Percentiles rank a stretch among this genome's conserved stretches.
Conservation (phyloP, 2,888 invertebrate species). For the Psococerastis gibbosa region DNA sequence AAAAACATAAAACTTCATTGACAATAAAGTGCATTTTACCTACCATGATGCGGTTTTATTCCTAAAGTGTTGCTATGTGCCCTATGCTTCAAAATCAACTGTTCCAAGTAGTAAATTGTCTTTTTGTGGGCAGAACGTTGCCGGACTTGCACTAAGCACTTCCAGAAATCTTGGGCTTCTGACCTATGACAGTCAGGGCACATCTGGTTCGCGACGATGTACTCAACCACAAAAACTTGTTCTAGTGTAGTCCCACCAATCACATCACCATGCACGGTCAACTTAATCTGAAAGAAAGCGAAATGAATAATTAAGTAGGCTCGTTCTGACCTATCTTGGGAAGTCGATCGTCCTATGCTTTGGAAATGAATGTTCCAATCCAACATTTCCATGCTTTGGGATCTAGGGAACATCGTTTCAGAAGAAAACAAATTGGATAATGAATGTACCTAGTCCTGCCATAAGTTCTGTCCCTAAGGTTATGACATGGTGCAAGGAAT, state of each 20-base stretch:
- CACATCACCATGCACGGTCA: conserved; percentile 92
- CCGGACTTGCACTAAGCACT: conserved; percentile 34
- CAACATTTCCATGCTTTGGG: too few relatives aligned
- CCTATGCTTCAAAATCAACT: conserved; percentile 86
- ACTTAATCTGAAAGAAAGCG: conserved; percentile 38
- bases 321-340: too few relatives aligned
- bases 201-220: conserved; percentile 78
- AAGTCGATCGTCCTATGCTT: too few relatives aligned
- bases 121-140: conserved; percentile 85
- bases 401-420: too few relatives aligned
- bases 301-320: too few relatives aligned
- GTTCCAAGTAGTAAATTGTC: conserved; percentile 94
- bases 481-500: too few relatives aligned
- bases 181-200: conserved; percentile 92
- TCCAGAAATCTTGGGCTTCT: conserved; percentile 97
- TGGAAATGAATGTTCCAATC: too few relatives aligned
- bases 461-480: too few relatives aligned
- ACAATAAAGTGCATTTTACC: conserved; percentile 15
- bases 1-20: too few relatives aligned
- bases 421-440: too few relatives aligned
- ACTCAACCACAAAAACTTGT: conserved; percentile 92
- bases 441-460: too few relatives aligned
- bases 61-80: conserved; percentile 77
- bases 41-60: conserved; percentile 70
- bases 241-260: conserved; percentile 77